Conservation (phyloP, 2,888 invertebrate species). For the Melitaea athalia region DNA sequence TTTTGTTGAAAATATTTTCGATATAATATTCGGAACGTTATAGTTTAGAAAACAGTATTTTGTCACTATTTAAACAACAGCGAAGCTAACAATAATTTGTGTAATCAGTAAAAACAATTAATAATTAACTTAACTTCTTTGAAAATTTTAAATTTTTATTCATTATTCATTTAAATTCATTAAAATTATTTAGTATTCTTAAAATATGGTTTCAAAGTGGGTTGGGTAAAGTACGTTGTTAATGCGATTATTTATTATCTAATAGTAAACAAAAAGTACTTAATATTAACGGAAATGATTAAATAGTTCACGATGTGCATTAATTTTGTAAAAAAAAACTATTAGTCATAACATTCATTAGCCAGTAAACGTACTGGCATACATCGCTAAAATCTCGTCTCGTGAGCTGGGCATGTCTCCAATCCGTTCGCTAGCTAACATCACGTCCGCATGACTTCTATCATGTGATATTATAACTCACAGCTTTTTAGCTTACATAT, state of each 20-base stretch:
- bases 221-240: too few species aligned
- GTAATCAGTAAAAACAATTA: too few species aligned
- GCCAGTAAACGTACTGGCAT: background rate
- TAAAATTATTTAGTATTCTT: too few species aligned
- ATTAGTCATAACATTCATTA: background rate
- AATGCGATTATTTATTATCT: background rate
- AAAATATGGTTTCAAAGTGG: too few species aligned
- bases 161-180: too few species aligned
- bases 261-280: background rate
- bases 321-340: background rate
- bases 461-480: conserved; percentile 44
- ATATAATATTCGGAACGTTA: too few species aligned
- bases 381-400: background rate
- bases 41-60: too few species aligned
- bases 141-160: too few species aligned
- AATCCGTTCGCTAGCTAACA: conserved; percentile 51
- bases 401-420: conserved; percentile 55
- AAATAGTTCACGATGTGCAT: background rate
- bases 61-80: too few species aligned
- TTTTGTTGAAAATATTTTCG: too few species aligned
- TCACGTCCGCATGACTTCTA: conserved; percentile 49
- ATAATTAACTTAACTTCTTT: too few species aligned
- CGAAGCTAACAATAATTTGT: too few species aligned
- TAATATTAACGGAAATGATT: background rate
- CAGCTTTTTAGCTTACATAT: conserved; percentile 42